Evolutionary conservation across 2,113 vertebrate genomes (phyloP).

Genomic region (Caracal caracal): DNA sequence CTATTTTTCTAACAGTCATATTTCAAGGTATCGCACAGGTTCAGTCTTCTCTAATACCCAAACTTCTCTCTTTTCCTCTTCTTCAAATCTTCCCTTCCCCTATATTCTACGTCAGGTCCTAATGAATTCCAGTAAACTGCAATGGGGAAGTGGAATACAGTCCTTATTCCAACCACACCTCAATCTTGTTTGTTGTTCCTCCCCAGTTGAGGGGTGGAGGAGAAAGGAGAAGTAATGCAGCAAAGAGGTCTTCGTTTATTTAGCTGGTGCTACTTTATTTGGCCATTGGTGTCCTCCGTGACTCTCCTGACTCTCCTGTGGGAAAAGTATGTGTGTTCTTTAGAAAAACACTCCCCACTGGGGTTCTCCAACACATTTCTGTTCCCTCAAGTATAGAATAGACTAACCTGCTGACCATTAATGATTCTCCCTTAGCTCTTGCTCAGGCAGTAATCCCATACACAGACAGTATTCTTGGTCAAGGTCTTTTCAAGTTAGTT

Average conservation of each 20-base stretch:
- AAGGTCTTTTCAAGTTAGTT: neutral
- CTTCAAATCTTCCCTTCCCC: neutral
- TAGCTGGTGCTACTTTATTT: neutral
- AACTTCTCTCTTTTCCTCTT: neutral
- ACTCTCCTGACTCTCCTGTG: neutral
- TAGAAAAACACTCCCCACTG: neutral
- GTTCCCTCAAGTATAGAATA: neutral
- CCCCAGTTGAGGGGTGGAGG: neutral
- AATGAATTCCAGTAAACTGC: neutral
- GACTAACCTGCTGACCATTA: neutral
- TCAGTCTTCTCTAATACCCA: neutral
- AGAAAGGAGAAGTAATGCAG: conserved; percentile 54
- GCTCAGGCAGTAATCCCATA: neutral
- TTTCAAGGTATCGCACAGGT: neutral
- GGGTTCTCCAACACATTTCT: neutral
- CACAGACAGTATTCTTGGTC: neutral
- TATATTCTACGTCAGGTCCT: neutral
- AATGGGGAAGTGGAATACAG: neutral
- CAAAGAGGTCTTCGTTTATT: neutral
- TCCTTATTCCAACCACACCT: neutral
- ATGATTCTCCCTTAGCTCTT: neutral
- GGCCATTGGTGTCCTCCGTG: neutral
- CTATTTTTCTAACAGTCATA: neutral
- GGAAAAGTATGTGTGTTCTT: neutral
- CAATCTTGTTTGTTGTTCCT: neutral